Base-by-base conservation (phyloP, 2,888 invertebrate species). In the Brachypalpus laphriformis region DNA sequence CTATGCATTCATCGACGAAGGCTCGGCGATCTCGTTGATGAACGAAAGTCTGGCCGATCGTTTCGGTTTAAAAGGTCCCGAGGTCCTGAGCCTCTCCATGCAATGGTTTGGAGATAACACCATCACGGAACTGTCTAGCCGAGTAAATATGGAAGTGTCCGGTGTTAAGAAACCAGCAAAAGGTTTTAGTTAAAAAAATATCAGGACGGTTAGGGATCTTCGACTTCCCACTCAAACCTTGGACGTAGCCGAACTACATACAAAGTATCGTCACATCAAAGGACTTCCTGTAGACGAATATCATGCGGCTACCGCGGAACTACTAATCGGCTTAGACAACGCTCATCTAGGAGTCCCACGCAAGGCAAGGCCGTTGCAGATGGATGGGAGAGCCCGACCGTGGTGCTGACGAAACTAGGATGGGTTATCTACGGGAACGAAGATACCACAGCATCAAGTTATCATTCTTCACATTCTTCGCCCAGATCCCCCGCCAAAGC, bases 51-150 rank as follows among this genome's bases (percentile, higher is more conserved):
- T 87, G 9, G 72, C 70, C 0, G 65, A 70, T 31, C 47, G 68
- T 3, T 54, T 83, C 8, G 72, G 54, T 7, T n/a, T 61, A 22
- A 71, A 40, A 14, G 86, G 75, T n/a, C 63, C 66, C 34, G 49
- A 37, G 0, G 72, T n/a, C n/a, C n/a, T 81, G 8, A 45, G 16
- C 0, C 72, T 87, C 4, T 82, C 59, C 4, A 47, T 87, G 25
- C 75, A 87, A 37, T 87, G 85, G 78, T 82, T 82, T 22, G 80
- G 76, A 7, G 47, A 82, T 25, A 82, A 85, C 18, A 70, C 68
- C 11, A 47, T 59, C 1, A 72, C 76, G 5, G 75, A 78, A 56
- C n/a, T 34, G 9, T 76, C 82, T 11, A 75, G n/a, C 20, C 25
- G 56, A 14, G 66, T 76, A 7, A 49, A 66, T 6, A n/a, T 86